A percentile compares a stretch with the other conserved stretches of the same genome.
phyloP scores from a whole-genome alignment of 2,113 vertebrate genomes.

The Clarias macrocephalus region DNA sequence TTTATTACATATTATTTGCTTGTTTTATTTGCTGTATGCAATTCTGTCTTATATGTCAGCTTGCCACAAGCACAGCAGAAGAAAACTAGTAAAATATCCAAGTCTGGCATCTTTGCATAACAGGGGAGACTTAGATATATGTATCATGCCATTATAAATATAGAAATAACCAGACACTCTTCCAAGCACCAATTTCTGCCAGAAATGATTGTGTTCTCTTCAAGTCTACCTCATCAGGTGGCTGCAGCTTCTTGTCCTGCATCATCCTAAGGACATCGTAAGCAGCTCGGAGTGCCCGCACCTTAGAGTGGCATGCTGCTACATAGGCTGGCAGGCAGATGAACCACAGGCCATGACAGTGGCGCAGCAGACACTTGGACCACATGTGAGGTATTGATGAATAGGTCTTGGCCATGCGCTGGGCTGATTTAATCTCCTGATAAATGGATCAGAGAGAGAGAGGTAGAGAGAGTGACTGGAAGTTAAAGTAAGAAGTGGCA shows the following conservation, averaged over 20 bases:
- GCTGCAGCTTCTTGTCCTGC: slow-evolving; percentile 93
- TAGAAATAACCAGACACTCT: not conserved
- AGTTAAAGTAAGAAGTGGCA: slow-evolving; percentile 30
- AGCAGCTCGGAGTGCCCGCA: slow-evolving; percentile 88
- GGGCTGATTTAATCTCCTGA: slow-evolving; percentile 94
- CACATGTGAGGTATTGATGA: slow-evolving; percentile 97
- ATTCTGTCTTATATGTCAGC: not conserved
- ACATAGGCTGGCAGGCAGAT: slow-evolving; percentile 95
- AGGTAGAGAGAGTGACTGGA: not conserved
- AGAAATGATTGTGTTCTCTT: not conserved
- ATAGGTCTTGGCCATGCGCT: slow-evolving; percentile 91
- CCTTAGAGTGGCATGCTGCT: slow-evolving; percentile 90
- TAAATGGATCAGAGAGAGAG: slow-evolving; percentile 20
- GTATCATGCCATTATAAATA: not conserved
- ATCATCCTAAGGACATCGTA: slow-evolving; percentile 93
- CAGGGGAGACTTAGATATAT: not conserved
- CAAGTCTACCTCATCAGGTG: slow-evolving; percentile 88
- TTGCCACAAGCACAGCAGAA: not conserved
- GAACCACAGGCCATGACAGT: slow-evolving; percentile 97
- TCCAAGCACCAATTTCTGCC: not conserved
- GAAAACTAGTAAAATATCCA: not conserved
- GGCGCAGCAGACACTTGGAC: slow-evolving; percentile 92
- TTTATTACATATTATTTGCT: not conserved
- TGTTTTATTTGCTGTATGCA: not conserved
- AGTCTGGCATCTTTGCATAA: not conserved